Evolutionary conservation across 2,113 vertebrate genomes (phyloP).

Genomic region (Gorsachius goisagi): DNA sequence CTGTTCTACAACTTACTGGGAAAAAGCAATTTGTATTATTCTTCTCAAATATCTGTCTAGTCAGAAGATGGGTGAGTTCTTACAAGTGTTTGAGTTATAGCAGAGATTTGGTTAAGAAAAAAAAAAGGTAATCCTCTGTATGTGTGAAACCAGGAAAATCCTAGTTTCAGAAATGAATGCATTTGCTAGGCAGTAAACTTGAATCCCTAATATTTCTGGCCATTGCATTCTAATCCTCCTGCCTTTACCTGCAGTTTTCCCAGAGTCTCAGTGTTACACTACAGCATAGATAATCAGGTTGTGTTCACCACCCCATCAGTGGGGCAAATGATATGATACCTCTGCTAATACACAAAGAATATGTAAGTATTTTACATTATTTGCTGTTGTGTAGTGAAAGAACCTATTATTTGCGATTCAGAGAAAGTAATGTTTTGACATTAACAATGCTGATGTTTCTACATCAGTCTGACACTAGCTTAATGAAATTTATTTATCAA

Average conservation of each 20-base stretch:
- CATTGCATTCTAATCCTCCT: neutral
- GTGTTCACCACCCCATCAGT: neutral
- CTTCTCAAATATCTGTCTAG: neutral
- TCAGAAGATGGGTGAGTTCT: neutral
- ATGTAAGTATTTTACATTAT: neutral
- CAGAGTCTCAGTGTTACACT: rapidly evolving
- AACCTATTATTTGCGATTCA: neutral
- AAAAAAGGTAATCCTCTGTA: neutral
- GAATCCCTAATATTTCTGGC: neutral
- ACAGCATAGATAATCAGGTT: neutral
- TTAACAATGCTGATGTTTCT: neutral
- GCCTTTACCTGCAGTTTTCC: neutral
- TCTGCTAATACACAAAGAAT: neutral
- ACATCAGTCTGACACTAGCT: neutral
- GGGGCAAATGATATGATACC: neutral
- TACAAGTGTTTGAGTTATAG: neutral
- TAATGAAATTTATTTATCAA: neutral
- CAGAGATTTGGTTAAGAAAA: neutral
- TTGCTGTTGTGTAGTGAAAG: neutral
- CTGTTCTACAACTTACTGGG: neutral
- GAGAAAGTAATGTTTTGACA: neutral
- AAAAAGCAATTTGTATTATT: neutral
- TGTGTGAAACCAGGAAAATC: neutral
- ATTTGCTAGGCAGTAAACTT: neutral
- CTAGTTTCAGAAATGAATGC: neutral